phyloP scores from a whole-genome alignment of 2,888 invertebrate species.

The Nomada goodeniana region DNA sequence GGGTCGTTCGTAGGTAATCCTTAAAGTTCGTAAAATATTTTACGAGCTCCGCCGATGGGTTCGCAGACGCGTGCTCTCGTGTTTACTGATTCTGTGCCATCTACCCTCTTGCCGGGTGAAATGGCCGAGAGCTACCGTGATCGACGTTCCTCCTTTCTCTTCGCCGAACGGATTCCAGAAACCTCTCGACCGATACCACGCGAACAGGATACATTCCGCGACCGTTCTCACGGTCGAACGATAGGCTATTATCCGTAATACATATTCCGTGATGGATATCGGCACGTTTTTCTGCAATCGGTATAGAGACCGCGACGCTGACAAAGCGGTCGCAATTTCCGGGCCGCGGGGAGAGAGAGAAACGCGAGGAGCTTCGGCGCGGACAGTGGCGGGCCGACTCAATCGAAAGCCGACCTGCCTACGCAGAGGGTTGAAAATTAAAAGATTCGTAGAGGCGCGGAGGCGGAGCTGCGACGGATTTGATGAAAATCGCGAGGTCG shows the following conservation, averaged over 20 bases:
- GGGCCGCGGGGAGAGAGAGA: too few relatives aligned
- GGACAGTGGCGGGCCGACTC: too few relatives aligned
- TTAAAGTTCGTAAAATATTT: conserved; percentile 43
- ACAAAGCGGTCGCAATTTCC: too few relatives aligned
- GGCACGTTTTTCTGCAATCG: too few relatives aligned
- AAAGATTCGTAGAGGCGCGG: not conserved
- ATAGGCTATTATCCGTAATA: too few relatives aligned
- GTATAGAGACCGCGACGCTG: too few relatives aligned
- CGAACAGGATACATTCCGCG: conserved; percentile 36
- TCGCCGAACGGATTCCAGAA: too few relatives aligned
- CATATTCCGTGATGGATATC: too few relatives aligned
- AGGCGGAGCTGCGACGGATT: not conserved
- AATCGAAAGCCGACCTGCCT: not conserved
- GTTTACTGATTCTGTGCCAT: not conserved
- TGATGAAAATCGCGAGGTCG: not conserved
- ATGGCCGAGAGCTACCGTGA: too few relatives aligned
- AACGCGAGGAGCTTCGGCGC: too few relatives aligned
- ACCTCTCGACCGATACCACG: not conserved
- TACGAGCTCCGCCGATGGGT: conserved; percentile 24
- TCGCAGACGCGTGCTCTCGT: not conserved
- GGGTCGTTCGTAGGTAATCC: conserved; percentile 28
- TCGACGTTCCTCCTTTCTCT: too few relatives aligned
- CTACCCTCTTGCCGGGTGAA: not conserved
- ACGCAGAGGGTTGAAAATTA: not conserved
- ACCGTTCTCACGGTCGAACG: not conserved